phyloP scores from a whole-genome alignment of 1,140 invertebrate species.

The Drosophila littoralis region DNA sequence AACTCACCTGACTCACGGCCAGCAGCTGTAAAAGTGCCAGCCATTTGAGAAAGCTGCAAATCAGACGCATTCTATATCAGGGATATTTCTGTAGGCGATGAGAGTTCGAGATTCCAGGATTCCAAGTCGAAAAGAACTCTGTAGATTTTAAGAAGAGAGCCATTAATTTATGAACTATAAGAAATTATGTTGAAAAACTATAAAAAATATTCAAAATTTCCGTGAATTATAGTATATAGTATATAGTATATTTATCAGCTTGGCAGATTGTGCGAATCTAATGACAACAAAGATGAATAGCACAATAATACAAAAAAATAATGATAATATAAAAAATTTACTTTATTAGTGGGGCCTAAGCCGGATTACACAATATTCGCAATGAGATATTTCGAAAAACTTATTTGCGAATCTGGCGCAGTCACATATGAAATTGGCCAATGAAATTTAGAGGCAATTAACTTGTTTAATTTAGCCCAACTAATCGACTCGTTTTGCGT shows the following conservation, averaged over 20 bases:
- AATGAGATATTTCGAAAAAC: neutral
- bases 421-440: constrained; percentile 16
- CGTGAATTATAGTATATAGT: too few species aligned
- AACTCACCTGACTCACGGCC: constrained; percentile 67
- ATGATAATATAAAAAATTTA: too few species aligned
- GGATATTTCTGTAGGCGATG: neutral
- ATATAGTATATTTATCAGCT: too few species aligned
- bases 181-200: too few species aligned
- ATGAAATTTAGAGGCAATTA: constrained; percentile 52
- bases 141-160: neutral
- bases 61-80: constrained; percentile 45
- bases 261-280: too few species aligned
- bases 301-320: too few species aligned
- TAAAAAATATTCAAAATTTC: neutral
- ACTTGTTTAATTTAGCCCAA: constrained; percentile 67
- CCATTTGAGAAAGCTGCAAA: constrained; percentile 53
- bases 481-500: constrained; percentile 78
- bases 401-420: constrained; percentile 16
- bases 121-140: neutral
- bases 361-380: neutral
- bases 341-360: neutral
- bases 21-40: constrained; percentile 67
- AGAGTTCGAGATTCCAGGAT: neutral
- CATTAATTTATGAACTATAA: neutral
- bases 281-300: too few species aligned